Conservation (phyloP, 2,797 vertebrate species). For the Cuniculus paca region DNA sequence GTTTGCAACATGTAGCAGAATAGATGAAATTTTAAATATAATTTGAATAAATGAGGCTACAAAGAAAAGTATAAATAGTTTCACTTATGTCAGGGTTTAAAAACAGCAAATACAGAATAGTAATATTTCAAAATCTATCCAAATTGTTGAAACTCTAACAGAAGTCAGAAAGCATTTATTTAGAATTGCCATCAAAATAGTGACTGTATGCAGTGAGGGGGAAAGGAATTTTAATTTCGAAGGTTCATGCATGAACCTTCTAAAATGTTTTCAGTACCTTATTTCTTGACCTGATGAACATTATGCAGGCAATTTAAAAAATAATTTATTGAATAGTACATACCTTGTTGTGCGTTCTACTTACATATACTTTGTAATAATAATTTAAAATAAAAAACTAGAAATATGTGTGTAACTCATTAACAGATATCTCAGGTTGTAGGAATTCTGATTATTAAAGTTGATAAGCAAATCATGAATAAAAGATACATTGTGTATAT, state of each 20-base stretch:
- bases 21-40: neutral
- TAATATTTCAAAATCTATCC: neutral
- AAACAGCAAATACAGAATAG: neutral
- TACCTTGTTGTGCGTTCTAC: neutral
- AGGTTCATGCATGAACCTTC: neutral
- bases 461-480: neutral
- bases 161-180: neutral
- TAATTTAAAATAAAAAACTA: neutral
- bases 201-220: neutral
- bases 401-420: neutral
- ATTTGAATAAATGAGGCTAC: slow-evolving; percentile 22
- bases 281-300: neutral
- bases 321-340: neutral
- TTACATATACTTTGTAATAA: neutral
- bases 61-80: neutral
- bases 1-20: neutral
- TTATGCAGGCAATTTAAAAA: neutral
- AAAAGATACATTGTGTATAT: neutral
- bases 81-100: neutral
- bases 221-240: slow-evolving; percentile 24
- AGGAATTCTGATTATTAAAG: neutral
- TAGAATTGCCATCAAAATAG: neutral
- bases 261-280: neutral
- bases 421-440: neutral
- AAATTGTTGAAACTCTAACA: neutral